Evolutionary conservation across 2,113 vertebrate species (phyloP).

Genomic region (Antennarius striatus): DNA sequence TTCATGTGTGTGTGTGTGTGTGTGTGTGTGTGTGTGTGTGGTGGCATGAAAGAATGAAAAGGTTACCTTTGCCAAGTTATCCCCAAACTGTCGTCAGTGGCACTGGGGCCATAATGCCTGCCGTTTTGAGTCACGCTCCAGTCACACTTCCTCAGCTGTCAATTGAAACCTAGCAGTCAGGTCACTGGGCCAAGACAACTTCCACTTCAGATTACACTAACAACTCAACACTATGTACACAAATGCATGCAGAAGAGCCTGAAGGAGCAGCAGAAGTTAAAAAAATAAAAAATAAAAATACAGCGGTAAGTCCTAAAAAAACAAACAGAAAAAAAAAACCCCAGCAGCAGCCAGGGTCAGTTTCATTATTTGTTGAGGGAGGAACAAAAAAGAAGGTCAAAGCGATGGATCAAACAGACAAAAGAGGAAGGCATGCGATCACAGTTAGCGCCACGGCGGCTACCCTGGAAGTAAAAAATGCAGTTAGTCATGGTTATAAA

Average conservation of each 20-base stretch:
- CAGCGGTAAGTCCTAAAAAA: conserved; percentile 13
- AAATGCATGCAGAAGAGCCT: conserved; percentile 81
- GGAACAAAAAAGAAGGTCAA: conserved; percentile 24
- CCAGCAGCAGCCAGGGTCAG: too few species aligned
- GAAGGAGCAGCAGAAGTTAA: not conserved
- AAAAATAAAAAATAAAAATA: not conserved
- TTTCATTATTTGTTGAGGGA: conserved; percentile 14
- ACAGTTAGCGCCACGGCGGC: conserved; percentile 65
- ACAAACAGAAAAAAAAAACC: too few species aligned
- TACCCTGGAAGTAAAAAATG: conserved; percentile 74
- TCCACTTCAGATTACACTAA: conserved; percentile 85
- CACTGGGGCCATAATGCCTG: conserved; percentile 99
- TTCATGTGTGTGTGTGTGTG: conserved; percentile 33
- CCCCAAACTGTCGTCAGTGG: conserved; percentile 99
- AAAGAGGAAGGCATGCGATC: conserved; percentile 70
- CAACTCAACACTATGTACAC: conserved; percentile 79
- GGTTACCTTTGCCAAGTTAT: conserved; percentile 99
- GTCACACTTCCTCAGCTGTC: conserved; percentile 99
- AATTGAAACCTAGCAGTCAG: conserved; percentile 99
- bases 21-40: conserved; percentile 19
- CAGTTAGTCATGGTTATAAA: conserved; percentile 72
- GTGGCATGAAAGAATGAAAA: conserved; percentile 95
- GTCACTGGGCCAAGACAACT: conserved; percentile 96
- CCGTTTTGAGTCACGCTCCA: conserved; percentile 99
- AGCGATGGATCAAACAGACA: conserved; percentile 48